Evolutionary conservation across 2,797 vertebrate species (phyloP), one percentile per base, ranked within the genome.

Genomic region (Typhlichthys eigenmanni): DNA sequence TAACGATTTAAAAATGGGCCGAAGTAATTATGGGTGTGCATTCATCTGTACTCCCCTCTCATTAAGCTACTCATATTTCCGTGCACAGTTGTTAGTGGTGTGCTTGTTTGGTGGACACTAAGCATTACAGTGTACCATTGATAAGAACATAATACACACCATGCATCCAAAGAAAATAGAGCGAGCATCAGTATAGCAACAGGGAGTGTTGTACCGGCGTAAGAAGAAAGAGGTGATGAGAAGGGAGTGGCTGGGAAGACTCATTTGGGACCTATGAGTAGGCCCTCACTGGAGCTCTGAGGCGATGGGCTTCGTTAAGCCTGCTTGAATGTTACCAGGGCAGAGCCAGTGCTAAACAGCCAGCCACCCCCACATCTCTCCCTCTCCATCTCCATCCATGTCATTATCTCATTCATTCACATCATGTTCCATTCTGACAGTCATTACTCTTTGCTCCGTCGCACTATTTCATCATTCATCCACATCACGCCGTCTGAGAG

Each of bases 261-360:
- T 29, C 24, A 1, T 29, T 29, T 29, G 24, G 24, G 24, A 29
- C 24, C 24, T 29, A 29, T 29, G 24, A 29, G 24, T 29, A 29
- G 24, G 24, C 57, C 16, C 43, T 68, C 51, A 68, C 77, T 71
- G 69, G 64, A 70, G 78, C 71, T 69, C 47, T 72, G 72, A 81
- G 74, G 74, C 72, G 74, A 75, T 68, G 65, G 59, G 64, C 77
- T 81, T 83, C 76, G 75, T 83, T 73, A 81, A 79, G 63, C 64
- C 62, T 17, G 13, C 76, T 72, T 60, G 52, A 29, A 29, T 29
- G 24, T 29, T 4, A 29, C 4, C 24, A 29, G 24, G 24, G 24
- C 24, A 29, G 80, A 75, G 80, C 69, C 24, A 5, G 62, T 1
- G 58, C 6, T n/a, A 46, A 8, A 16, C 62, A 62, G 56, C 52